Evolutionary conservation across 2,888 invertebrate species (phyloP), one percentile per base, ranked within the genome.

Genomic region (Liodrosophila aerea): DNA sequence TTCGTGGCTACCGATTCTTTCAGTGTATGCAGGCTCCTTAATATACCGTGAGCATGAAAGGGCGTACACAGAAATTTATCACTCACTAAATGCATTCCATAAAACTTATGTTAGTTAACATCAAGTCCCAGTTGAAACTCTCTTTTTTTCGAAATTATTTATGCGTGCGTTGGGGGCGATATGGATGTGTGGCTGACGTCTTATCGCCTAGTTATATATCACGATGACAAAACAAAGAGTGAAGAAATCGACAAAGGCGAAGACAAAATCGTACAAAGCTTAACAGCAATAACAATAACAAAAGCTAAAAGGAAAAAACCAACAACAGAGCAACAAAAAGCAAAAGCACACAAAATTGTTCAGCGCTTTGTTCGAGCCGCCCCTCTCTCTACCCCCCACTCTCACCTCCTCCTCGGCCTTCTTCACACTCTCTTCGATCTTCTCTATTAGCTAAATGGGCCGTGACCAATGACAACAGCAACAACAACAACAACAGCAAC

Each of bases 231-330:
- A 57, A 73, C 72, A 75, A 78, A 78, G 65, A 61, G 64, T 57
- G 53, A 36, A 49, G 27, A 46, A 4, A 5, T 22, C 40, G 64
- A 75, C 64, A 69, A 74, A 76, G 57, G 22, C 52, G 27, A 67
- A 54, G 58, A 80, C 76, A 76, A 76, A 76, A 76, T 80, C 65
- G 73, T 76, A 76, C 76, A 76, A 76, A 57, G 44, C 57, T 62
- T 33, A 63, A 59, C 41, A 54, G 31, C 56, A 60, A 64, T 54
- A 71, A 62, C 51, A 50, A 67, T 18, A 66, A 57, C 40, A 43
- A 39, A 46, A 47, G 46, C 22, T 33, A 30, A 39, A 30, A 30
- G 9, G n/a, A 7, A 9, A n/a, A 7, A n/a, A n/a, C n/a, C n/a
- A n/a, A n/a, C n/a, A n/a, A n/a, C n/a, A n/a, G n/a, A n/a, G n/a